A percentile compares a stretch with the other conserved stretches of the same genome.
These are phyloP conservation scores for Oplegnathus fasciatus DNA, from an alignment of 2,113 vertebrate genomes.

Conservation along the genomic window DNA sequence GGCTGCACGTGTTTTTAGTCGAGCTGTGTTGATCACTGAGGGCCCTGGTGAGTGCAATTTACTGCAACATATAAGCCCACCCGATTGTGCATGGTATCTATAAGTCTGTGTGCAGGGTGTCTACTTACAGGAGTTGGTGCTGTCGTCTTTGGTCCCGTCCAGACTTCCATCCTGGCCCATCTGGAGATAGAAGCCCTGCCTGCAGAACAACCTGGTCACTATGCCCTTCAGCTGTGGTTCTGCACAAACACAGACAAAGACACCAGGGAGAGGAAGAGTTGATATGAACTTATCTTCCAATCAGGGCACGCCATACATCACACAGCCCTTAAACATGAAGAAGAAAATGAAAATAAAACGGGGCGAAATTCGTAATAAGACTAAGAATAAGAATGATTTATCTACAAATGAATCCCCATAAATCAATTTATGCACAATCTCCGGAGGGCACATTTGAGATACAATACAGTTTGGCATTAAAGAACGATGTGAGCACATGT, in stretches of 20 bases:
- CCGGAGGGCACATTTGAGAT: constrained; percentile 22
- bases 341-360: background rate
- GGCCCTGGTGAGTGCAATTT: background rate
- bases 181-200: constrained; percentile 99
- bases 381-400: background rate
- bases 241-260: constrained; percentile 69
- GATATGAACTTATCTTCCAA: background rate
- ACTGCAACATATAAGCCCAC: no score
- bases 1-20: background rate
- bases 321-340: background rate
- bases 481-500: constrained; percentile 51
- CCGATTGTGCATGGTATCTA: no score
- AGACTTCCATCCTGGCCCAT: constrained; percentile 98
- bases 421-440: constrained; percentile 18
- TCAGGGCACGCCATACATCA: background rate
- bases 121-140: constrained; percentile 92
- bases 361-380: background rate
- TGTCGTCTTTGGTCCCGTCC: constrained; percentile 98
- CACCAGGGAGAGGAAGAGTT: constrained; percentile 11
- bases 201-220: constrained; percentile 99
- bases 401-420: constrained; percentile 25
- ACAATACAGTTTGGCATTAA: constrained; percentile 36
- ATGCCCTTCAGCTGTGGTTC: constrained; percentile 99
- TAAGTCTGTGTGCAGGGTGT: background rate
- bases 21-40: background rate